phyloP scores from a whole-genome alignment of 2,797 vertebrate genomes.

The Sebastes taczanowskii region DNA sequence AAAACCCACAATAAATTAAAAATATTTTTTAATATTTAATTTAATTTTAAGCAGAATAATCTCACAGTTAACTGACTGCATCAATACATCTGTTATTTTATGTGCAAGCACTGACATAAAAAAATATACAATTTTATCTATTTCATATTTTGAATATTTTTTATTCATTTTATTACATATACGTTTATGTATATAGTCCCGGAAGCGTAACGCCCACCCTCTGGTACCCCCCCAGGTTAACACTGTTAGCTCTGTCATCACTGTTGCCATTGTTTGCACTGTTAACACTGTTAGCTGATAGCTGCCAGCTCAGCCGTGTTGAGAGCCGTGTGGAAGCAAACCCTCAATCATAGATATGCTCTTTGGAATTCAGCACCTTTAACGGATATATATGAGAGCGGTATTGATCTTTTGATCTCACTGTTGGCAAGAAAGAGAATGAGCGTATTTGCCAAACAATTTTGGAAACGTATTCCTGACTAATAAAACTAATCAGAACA shows the following conservation, averaged over 20 bases:
- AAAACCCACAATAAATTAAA: not conserved
- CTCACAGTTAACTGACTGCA: not conserved
- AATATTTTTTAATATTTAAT: not conserved
- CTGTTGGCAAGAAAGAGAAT: not conserved
- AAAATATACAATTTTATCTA: not conserved
- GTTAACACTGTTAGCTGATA: not conserved
- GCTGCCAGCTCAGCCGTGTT: not conserved
- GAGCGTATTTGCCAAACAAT: not conserved
- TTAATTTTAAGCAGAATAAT: not conserved
- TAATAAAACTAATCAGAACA: not conserved
- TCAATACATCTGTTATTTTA: not conserved
- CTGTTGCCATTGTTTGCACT: not conserved
- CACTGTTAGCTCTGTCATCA: not conserved
- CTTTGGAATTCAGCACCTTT: not conserved
- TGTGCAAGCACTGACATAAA: not conserved
- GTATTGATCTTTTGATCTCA: not conserved
- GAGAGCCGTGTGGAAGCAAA: not conserved
- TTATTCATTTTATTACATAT: no score
- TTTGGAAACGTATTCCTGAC: not conserved
- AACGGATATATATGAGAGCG: not conserved
- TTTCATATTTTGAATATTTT: not conserved
- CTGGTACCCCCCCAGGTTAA: not conserved
- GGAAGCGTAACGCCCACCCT: not conserved
- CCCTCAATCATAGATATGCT: not conserved
- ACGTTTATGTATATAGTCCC: no score